Evolutionary conservation across 2,113 vertebrate species (phyloP), one percentile per base, ranked within the genome.

Genomic region (Syrrhaptes paradoxus): DNA sequence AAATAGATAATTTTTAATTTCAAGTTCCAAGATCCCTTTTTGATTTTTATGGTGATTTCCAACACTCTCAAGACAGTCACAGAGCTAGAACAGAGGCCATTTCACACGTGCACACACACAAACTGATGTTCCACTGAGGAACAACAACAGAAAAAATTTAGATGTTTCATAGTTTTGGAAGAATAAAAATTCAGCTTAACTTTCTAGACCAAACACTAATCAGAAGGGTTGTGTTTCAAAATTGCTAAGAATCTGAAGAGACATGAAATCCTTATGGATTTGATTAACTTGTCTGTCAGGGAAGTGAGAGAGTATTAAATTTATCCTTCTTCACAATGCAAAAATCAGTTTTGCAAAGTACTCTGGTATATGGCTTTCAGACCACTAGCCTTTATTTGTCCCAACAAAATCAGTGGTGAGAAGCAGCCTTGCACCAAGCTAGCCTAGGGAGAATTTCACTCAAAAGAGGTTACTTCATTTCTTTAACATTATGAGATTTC

Each of bases 21-120:
- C 63, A 73, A 85, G 51, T 93, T 91, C 78, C 67, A 91, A 59
- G 74, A 95, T 83, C 74, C 48, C 20, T 32, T 93, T 95, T 90
- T 11, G 2, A 89, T 43, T 91, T 91, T 74, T 67, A 36, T 70
- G 55, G 85, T 84, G 67, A 88, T 77, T 95, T 90, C 72, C 78
- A 88, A 10, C 29, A 77, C 63, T 52, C 43, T n/a, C 32, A 76
- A 74, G 46, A 87, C 24, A 22, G 21, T 68, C 24, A 71, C 45
- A 61, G 38, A 82, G 32, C 21, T 45, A 66, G 57, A 96, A 58
- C 5, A 51, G 80, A 66, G 70, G n/a, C 34, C 10, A 26, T 38
- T 43, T 48, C 43, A 89, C 26, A 61, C 6, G 24, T 11, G 48
- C 31, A 58, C 22, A 19, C 45, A 34, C 19, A 61, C 10, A 80